Evolutionary conservation across 23 tunicate genomes (phyloP), one percentile per base, ranked within the genome.

Genomic region (Styela plicata): DNA sequence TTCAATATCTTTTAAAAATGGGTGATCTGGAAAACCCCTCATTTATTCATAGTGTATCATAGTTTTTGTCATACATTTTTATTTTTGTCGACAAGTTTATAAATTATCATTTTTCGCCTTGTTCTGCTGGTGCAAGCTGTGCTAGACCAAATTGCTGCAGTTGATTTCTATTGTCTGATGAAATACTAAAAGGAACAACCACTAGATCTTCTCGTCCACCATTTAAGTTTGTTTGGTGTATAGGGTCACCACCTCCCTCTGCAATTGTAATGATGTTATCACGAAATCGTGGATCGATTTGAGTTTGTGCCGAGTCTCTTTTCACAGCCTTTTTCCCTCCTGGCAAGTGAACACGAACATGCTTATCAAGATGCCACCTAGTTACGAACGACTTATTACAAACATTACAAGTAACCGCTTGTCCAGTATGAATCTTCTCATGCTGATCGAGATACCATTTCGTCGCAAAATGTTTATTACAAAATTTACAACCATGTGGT

Each of bases 381-480:
- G 98, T 93, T 3, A 93, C 98, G 53, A 93, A 93, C 29, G 69
- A 85, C 69, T 93, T 93, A 52, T 88, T 85, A 31, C 98, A 93
- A 52, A 79, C 84, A 63, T 88, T 83, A 78, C 98, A 93, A 78
- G 86, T 93, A 63, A 89, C 98, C 22, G 98, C 98, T 33, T 93
- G 94, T 19, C 98, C 98, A 1, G 98, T 93, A 80, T 93, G 98
- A 53, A 93, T 93, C 29, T 89, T 85, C 63, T 93, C 98, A 70
- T 93, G 98, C 66, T 93, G 98, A 44, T 93, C 98, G 20, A 93
- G 71, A 34, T 93, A 93, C 98, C 98, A 93, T 78, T 93, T 93
- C 34, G 98, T 86, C 36, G 98, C 98, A 65, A 93, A 93, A 73
- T 79, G 89, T 62, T 93, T 93, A 27, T 88, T 91, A 80, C 98